A percentile compares a stretch with the other conserved stretches of the same genome.
Conservation (phyloP, 2,888 invertebrate species). For the Acheta domesticus region DNA sequence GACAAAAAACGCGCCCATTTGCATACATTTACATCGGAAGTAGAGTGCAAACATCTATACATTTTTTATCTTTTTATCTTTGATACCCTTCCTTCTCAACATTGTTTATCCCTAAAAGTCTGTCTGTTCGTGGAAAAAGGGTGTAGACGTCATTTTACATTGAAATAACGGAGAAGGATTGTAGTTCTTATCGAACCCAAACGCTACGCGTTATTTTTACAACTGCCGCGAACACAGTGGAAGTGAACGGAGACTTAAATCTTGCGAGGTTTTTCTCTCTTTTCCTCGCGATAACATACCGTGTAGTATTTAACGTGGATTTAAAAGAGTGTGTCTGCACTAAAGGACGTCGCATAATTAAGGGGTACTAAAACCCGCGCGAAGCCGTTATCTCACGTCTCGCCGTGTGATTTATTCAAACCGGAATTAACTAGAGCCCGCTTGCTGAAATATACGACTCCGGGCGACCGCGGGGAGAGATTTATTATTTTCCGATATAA, state of each 20-base stretch:
- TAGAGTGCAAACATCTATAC: neutral
- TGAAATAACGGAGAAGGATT: too few species aligned
- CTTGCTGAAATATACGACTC: neutral
- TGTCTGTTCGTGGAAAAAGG: neutral
- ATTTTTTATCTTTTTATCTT: constrained; percentile 18
- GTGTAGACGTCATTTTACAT: neutral
- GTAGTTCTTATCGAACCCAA: too few species aligned
- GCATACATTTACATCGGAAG: constrained; percentile 9
- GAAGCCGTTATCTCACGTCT: neutral
- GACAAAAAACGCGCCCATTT: constrained; percentile 11
- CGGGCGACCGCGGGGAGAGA: neutral
- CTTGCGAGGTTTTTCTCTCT: too few species aligned
- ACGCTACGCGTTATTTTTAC: too few species aligned
- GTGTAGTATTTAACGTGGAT: neutral
- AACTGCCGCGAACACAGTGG: too few species aligned
- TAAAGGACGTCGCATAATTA: neutral
- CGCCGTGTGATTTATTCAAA: constrained; percentile 8
- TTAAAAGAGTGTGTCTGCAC: too few species aligned
- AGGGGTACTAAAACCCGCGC: neutral
- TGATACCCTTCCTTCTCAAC: neutral
- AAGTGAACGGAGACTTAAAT: too few species aligned
- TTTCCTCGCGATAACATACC: neutral
- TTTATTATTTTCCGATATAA: constrained; percentile 18
- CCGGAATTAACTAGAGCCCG: neutral
- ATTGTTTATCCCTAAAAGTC: neutral